A percentile compares a stretch with the other conserved stretches of the same genome.
phyloP scores from a whole-genome alignment of 2,888 invertebrate species.

The Synanthedon formicaeformis region DNA sequence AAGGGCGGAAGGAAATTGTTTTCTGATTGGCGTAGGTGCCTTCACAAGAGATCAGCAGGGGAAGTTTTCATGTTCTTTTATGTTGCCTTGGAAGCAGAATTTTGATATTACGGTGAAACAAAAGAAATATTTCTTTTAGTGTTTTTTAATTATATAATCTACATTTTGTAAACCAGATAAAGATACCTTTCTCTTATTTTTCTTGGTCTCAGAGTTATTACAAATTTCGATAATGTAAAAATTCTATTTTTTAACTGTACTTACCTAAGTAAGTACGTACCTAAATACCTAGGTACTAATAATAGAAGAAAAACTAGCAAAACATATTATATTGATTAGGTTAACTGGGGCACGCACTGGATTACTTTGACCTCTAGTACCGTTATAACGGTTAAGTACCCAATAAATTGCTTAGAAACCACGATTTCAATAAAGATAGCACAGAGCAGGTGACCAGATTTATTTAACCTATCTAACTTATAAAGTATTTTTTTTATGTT shows the following conservation, averaged over 20 bases:
- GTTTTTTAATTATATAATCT: not conserved
- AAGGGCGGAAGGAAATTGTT: constrained; percentile 19
- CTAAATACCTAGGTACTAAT: too few species aligned
- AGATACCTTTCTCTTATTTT: too few species aligned
- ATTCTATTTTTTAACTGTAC: too few species aligned
- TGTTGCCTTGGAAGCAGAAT: not conserved
- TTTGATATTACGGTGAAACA: not conserved
- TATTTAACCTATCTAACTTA: not conserved
- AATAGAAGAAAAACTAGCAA: too few species aligned
- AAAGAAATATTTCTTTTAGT: not conserved
- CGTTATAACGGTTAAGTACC: not conserved
- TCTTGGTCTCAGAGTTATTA: too few species aligned
- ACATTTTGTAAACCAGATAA: not conserved
- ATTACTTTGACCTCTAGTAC: not conserved
- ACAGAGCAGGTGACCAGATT: not conserved
- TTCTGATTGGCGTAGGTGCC: constrained; percentile 22
- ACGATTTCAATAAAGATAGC: not conserved
- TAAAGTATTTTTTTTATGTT: not conserved
- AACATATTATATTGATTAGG: not conserved
- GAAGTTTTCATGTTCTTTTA: not conserved
- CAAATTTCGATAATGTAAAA: too few species aligned
- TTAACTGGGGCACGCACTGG: not conserved
- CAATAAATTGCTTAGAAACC: not conserved
- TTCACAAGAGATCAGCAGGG: constrained; percentile 6
- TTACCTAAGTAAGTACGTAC: too few species aligned